Percentiles rank a stretch among this genome's conserved stretches.
phyloP scores from a whole-genome alignment of 2,797 vertebrate genomes.

The Ptychadena robeensis region DNA sequence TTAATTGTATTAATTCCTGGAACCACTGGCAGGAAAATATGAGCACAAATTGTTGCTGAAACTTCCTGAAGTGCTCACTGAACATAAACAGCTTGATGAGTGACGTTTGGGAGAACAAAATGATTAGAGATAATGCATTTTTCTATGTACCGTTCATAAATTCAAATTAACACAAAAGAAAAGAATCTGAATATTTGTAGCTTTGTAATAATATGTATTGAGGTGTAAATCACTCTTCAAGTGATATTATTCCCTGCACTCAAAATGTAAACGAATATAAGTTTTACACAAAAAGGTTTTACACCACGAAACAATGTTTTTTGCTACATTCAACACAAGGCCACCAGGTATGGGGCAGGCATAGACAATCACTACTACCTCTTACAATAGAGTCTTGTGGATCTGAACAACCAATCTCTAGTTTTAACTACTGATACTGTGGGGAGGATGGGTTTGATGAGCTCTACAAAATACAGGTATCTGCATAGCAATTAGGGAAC shows the following conservation, averaged over 20 bases:
- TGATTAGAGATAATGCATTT: background rate
- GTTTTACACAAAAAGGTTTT: too few relatives aligned
- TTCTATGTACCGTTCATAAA: background rate
- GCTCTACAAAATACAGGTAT: too few relatives aligned
- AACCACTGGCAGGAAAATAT: constrained; percentile 45
- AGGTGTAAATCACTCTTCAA: too few relatives aligned
- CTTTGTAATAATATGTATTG: background rate
- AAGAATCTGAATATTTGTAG: background rate
- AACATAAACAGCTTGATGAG: constrained; percentile 34
- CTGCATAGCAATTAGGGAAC: too few relatives aligned
- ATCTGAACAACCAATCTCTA: too few relatives aligned
- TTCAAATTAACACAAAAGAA: background rate
- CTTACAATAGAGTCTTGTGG: too few relatives aligned
- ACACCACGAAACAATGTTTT: background rate
- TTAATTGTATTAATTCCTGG: constrained; percentile 57
- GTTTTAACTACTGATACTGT: too few relatives aligned
- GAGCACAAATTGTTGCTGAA: constrained; percentile 40
- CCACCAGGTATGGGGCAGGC: background rate
- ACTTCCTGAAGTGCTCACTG: constrained; percentile 29
- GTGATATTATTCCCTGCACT: background rate
- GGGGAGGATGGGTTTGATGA: too few relatives aligned
- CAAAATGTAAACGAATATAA: background rate
- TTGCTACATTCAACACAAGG: too few relatives aligned
- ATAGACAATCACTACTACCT: too few relatives aligned
- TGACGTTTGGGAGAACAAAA: background rate